Conservation (phyloP, 2,797 vertebrate species). For the Atherinosoma microstoma region DNA sequence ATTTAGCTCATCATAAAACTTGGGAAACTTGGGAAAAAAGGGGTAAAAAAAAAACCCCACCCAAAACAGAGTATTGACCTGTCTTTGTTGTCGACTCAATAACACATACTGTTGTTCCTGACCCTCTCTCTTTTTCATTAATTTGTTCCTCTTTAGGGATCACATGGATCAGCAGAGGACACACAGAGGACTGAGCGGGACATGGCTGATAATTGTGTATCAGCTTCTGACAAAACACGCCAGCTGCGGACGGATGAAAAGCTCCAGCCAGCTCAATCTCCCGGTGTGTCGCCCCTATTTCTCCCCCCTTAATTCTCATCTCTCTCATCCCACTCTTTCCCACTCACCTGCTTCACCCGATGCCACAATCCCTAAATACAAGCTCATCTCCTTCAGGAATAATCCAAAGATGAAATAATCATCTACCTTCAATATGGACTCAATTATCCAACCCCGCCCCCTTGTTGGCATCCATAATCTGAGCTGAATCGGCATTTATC, state of each 20-base stretch:
- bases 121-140: constrained; percentile 12
- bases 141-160: constrained; percentile 35
- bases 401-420: constrained; percentile 53
- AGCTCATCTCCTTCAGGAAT: constrained; percentile 32
- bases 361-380: constrained; percentile 27
- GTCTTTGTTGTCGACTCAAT: constrained; percentile 6
- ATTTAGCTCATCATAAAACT: no score
- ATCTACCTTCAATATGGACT: constrained; percentile 53
- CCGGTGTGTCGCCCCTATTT: constrained; percentile 1
- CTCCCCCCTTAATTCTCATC: background rate
- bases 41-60: background rate
- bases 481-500: constrained; percentile 37
- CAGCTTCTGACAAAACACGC: constrained; percentile 59
- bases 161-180: constrained; percentile 52
- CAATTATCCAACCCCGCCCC: constrained; percentile 61
- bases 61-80: background rate
- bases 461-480: constrained; percentile 40
- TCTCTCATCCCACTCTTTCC: constrained; percentile 26
- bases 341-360: constrained; percentile 20
- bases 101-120: constrained; percentile 10
- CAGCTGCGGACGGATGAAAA: constrained; percentile 55
- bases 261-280: constrained; percentile 49
- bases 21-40: background rate
- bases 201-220: constrained; percentile 59
- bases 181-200: constrained; percentile 37